phyloP scores from a whole-genome alignment of 2,888 invertebrate genomes.

The Anodontia alba region DNA sequence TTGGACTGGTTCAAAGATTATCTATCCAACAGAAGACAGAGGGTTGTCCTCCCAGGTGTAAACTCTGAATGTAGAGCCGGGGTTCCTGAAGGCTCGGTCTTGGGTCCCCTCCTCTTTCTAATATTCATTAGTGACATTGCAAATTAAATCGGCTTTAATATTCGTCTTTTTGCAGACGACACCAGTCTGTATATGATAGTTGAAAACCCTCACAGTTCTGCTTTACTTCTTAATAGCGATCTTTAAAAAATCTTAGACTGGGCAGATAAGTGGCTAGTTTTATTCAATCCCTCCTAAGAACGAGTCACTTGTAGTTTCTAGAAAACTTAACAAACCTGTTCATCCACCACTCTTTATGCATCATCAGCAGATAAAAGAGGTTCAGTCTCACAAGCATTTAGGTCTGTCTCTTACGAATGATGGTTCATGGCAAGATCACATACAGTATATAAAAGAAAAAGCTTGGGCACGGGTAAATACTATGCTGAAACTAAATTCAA shows the following conservation, averaged over 20 bases:
- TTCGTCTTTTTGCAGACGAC: conserved; percentile 26
- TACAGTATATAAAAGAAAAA: background rate
- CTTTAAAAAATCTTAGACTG: background rate
- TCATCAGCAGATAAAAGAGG: background rate
- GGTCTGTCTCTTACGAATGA: background rate
- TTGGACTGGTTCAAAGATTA: conserved; percentile 16
- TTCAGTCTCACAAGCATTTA: conserved; percentile 1
- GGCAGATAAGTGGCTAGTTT: background rate
- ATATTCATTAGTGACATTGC: conserved; percentile 38
- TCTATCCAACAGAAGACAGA: conserved; percentile 9
- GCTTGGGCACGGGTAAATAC: background rate
- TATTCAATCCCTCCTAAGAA: conserved; percentile 3
- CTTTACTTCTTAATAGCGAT: background rate
- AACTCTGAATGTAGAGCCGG: background rate
- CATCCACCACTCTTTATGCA: conserved; percentile 8
- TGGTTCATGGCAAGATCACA: conserved; percentile 1
- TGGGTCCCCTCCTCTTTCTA: conserved; percentile 34
- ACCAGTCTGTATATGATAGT: background rate
- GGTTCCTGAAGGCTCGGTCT: conserved; percentile 33
- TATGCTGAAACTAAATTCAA: background rate
- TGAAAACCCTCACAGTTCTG: background rate
- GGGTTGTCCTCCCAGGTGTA: background rate
- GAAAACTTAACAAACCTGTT: background rate
- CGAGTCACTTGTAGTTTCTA: background rate
- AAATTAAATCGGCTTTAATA: background rate